Base-by-base conservation (phyloP, 2,888 invertebrate species). In the Drosophila koepferae region DNA sequence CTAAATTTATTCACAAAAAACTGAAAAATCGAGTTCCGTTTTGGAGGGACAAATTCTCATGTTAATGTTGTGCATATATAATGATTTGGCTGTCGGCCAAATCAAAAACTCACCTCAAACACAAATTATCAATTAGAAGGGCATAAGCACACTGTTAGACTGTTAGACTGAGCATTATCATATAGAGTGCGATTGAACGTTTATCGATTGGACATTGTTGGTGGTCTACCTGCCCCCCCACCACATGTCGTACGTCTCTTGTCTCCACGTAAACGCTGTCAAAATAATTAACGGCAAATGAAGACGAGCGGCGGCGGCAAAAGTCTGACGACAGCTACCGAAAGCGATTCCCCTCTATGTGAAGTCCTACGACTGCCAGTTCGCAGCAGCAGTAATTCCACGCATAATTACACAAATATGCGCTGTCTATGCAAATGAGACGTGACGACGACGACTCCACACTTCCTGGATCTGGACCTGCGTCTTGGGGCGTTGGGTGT, bases 391-490 rank as follows among this genome's bases (percentile, higher is more conserved):
- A 23, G 70, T 82, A 82, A 67, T 73, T 74, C 88, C 72, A 75
- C 88, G 88, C 83, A 89, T 85, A 85, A 85, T 85, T 89, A 85
- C 88, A 89, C 90, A 86, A 86, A 89, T 88, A 81, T 79, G 81
- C 73, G 77, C 46, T 61, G 69, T 28, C 65, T 89, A 85, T 85
- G 85, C 72, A 85, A 85, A 85, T 85, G 90, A 85, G 80, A 54
- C 62, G 75, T 77, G 78, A 72, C 73, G 68, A 72, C 73, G 68
- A 67, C 72, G 63, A 55, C 66, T 67, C 43, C 36, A 20, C 48
- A 70, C 77, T 83, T 70, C 86, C 71, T 82, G 87, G 64, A 48
- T 23, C 10, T 12, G 36, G 31, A 12, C 31, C 5, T 3, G 58
- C 28, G 46, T 12, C 49, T 43, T 58, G 58, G 14, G 59, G 46